phyloP scores from a whole-genome alignment of 2,113 vertebrate species.

The Isichthys henryi region DNA sequence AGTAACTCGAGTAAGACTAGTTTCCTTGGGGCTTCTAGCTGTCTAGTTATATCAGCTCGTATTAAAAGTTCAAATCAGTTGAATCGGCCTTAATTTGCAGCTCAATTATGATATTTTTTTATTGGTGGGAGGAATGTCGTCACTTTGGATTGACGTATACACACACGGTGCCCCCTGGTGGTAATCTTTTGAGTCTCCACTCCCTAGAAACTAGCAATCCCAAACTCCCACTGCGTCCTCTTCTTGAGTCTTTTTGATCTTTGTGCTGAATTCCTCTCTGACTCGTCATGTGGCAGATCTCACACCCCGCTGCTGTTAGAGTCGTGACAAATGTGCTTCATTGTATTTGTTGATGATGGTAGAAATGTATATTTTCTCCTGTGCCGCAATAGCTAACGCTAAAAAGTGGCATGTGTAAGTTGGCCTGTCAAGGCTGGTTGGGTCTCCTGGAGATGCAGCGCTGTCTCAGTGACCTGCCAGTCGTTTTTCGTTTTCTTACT shows the following conservation, averaged over 20 bases:
- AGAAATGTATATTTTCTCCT: background rate
- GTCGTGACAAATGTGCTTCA: background rate
- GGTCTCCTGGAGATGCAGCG: no score
- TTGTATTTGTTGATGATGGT: background rate
- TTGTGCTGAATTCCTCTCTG: background rate
- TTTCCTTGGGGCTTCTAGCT: no score
- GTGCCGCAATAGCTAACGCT: background rate
- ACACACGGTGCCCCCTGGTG: constrained; percentile 1
- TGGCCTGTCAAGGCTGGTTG: background rate
- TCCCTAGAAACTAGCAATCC: background rate
- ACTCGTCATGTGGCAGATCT: background rate
- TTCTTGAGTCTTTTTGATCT: background rate
- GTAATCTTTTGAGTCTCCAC: background rate
- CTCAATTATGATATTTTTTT: background rate
- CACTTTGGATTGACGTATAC: background rate
- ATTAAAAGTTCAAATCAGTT: background rate
- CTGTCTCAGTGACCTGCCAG: background rate
- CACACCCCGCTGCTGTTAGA: background rate
- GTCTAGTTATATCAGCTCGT: background rate
- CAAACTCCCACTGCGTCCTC: background rate
- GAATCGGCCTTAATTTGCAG: background rate
- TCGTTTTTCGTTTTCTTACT: background rate
- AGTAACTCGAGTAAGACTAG: no score
- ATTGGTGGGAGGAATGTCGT: background rate
- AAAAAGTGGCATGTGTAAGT: background rate